Conservation (phyloP, 2,797 vertebrate genomes). For the Oreortyx pictus region DNA sequence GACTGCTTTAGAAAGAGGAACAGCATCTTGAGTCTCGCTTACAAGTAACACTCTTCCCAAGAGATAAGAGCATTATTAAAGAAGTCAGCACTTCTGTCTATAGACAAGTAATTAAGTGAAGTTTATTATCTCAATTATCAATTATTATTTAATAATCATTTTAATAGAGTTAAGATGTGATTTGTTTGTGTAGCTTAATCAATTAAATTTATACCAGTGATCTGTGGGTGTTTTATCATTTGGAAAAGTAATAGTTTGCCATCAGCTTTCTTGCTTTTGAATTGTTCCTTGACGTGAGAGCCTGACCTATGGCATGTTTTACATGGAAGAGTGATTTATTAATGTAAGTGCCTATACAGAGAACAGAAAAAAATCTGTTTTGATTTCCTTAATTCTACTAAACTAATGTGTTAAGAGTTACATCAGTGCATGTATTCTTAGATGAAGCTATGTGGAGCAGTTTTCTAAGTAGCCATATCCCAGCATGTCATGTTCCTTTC, state of each 20-base stretch:
- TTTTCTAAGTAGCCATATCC: not conserved
- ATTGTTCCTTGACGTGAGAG: not conserved
- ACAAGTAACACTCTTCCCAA: not conserved
- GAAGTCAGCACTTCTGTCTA: not conserved
- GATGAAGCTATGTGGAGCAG: not conserved
- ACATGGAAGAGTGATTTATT: not conserved
- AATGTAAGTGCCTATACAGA: not conserved
- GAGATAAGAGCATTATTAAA: not conserved
- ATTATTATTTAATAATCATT: not conserved
- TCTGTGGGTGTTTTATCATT: not conserved
- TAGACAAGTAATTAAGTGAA: not conserved
- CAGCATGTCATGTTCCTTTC: not conserved
- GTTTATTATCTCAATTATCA: not conserved
- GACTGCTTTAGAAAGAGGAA: not conserved
- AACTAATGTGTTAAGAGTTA: not conserved
- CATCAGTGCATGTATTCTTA: not conserved
- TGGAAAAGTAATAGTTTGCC: not conserved
- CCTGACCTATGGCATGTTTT: accelerated
- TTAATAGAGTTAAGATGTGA: not conserved
- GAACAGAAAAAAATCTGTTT: not conserved
- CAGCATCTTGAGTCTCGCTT: not conserved
- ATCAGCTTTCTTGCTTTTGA: not conserved
- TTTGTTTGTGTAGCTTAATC: not conserved
- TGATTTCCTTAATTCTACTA: not conserved
- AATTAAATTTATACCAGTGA: not conserved